Base-by-base conservation (phyloP, 2,113 vertebrate genomes). In the Notothenia rossii region DNA sequence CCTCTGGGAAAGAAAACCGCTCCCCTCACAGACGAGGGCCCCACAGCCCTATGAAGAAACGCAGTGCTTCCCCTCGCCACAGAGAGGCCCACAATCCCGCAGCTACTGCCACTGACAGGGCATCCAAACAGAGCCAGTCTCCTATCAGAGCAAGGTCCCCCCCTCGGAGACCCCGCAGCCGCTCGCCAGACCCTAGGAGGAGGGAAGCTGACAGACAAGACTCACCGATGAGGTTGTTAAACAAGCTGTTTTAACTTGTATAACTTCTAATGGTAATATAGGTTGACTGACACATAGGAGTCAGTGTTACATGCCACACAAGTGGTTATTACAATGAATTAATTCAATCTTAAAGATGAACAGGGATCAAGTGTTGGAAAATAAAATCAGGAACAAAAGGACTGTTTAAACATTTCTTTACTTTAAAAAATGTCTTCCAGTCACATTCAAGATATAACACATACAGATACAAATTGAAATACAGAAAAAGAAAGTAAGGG, bases 1-100 rank as follows among this genome's bases (percentile, higher is more conserved):
- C 98, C 3, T 98, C 98, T 45, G 98, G 98, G 58, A 99, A 99
- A 87, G 98, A 99, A 89, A 99, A 99, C 86, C 94, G 97, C 65
- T 99, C 98, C 2, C 98, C 98, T 9, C 94, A 95, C 62, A 92
- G 96, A 56, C 95, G 96, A 59, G 95, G 93, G 72, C 93, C 81
- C 92, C 96, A 68, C 66, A 94, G 86, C 85, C 96, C 97, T 0
- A 20, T 15, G 11, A 96, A 95, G 77, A 95, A 94, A 86, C 97
- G 96, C 89, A 99, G 97, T 54, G 77, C 95, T n/a, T 97, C 97
- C 86, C 97, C 98, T 0, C 97, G 95, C 75, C 95, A 89, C 14
- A 94, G 97, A 50, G 97, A 98, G 18, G 92, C 95, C 20, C 97
- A 95, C 58, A 92, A 79, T 15, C 67, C 94, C 88, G 40, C 86